Evolutionary conservation across 2,113 vertebrate genomes (phyloP), one percentile per base, ranked within the genome.

Genomic region (Pterophyllum scalare): DNA sequence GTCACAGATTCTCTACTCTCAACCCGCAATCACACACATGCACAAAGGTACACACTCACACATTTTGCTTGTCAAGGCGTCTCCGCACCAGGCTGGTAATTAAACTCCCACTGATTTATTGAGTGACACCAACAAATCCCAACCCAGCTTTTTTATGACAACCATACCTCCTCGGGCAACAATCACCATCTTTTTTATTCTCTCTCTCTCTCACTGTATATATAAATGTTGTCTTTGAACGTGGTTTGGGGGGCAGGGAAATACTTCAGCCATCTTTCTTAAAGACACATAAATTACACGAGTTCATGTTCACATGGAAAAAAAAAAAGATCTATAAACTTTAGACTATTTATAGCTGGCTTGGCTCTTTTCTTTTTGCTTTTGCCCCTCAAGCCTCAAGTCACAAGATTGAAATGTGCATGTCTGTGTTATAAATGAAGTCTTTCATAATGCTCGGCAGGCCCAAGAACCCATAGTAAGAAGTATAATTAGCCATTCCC

Each of bases 41-140:
- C 77, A 64, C 83, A 46, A 17, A 76, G 59, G 46, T 58, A 56
- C 77, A 56, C 52, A 52, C 59, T 19, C 72, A 65, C 70, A 76
- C 75, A 76, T 58, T 78, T 85, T 91, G 94, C 95, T 96, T 96
- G 96, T 97, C 96, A 96, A 92, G 81, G 60, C 95, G 94, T 94
- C 95, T 96, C 94, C 94, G 96, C 96, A 96, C 96, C 96, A 95
- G 95, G 93, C 95, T 96, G 96, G 96, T 97, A 97, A 98, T 98
- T 98, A 98, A 97, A 97, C 96, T 96, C 96, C 96, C 96, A 96
- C 97, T 97, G 97, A 98, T 97, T 98, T 98, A 97, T 96, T 97
- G 97, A 98, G 97, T 98, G 97, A 97, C 97, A 97, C 95, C 96
- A 96, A 96, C 96, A 97, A 97, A 97, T 97, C 97, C 96, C 97